phyloP scores from a whole-genome alignment of 2,888 invertebrate genomes.

The Caenorhabditis sulstoni region DNA sequence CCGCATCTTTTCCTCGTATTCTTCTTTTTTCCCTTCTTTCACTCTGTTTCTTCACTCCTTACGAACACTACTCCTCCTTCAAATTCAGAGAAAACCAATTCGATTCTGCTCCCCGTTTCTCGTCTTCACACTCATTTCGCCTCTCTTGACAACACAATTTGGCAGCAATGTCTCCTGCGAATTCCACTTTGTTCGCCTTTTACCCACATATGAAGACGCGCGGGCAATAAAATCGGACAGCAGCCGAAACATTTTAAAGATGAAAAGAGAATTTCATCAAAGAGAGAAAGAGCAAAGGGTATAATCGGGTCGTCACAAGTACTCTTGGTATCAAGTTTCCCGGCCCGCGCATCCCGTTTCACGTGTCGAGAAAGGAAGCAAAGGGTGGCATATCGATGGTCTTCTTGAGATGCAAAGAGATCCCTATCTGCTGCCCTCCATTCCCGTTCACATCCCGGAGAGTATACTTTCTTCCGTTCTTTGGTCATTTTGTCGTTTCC shows the following conservation, averaged over 20 bases:
- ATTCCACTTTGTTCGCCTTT: constrained; percentile 4
- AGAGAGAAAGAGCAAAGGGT: constrained; percentile 21
- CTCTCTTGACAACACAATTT: constrained; percentile 3
- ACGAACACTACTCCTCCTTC: constrained; percentile 4
- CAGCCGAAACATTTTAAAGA: too few species aligned
- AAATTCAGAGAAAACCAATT: too few species aligned
- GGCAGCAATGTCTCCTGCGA: background rate
- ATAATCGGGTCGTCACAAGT: constrained; percentile 44
- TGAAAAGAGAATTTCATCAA: too few species aligned
- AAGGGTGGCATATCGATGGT: constrained; percentile 18
- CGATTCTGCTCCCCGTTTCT: background rate
- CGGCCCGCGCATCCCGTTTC: constrained; percentile 42
- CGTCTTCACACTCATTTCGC: background rate
- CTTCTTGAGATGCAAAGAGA: constrained; percentile 8
- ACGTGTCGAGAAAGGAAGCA: constrained; percentile 21
- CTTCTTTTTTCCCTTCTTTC: background rate
- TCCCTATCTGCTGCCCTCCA: constrained; percentile 13
- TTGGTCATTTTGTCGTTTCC: constrained; percentile 42
- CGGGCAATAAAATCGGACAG: constrained; percentile 5
- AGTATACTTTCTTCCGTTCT: constrained; percentile 16
- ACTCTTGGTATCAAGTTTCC: constrained; percentile 39
- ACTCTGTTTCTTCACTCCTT: background rate
- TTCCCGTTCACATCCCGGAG: constrained; percentile 16
- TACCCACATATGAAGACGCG: constrained; percentile 21
- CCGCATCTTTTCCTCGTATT: constrained; percentile 3